Evolutionary conservation across 2,113 vertebrate genomes (phyloP), one percentile per base, ranked within the genome.

Genomic region (Notarius lentiginosus): DNA sequence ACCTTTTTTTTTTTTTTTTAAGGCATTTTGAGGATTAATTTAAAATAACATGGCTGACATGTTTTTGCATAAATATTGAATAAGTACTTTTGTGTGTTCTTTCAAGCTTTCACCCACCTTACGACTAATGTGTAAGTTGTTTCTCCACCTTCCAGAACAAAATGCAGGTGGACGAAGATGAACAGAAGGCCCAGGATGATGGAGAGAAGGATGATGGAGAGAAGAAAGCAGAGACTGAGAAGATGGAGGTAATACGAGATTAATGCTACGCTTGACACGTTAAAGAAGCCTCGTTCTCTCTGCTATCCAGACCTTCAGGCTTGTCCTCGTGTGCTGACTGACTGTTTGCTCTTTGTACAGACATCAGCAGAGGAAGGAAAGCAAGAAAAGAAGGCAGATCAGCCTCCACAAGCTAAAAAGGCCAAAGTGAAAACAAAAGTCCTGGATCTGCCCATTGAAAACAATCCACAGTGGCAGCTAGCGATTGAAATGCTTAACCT

Each of bases 381-480:
- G 92, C 95, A 97, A 53, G 95, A 95, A 89, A 99, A 99, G 94
- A 99, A 98, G 81, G 95, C 94, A 24, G 98, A 99, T 94, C 97
- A 98, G 7, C 98, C 98, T 0, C 98, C 98, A 86, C 97, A 98
- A 92, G 97, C 97, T 88, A 99, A 99, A 95, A 99, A 99, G 91
- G 96, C 97, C 17, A 99, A 99, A 96, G 97, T 99, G 11, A 99
- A 99, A 94, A 99, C 97, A 15, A 99, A 97, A 79, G 96, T 97
- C 0, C 92, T 98, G 90, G 98, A 99, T 63, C 95, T 99, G 90
- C 97, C 98, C 0, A 96, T 99, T 24, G 98, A 99, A 90, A 98
- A 97, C 90, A 97, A 96, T 89, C 94, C 98, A 30, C 94, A 98
- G 89, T 99, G 97, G 97, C 97, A 99, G 92, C 95, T 99, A 79